phyloP scores from a whole-genome alignment of 2,888 invertebrate genomes.

The Bruchidius siliquastri region DNA sequence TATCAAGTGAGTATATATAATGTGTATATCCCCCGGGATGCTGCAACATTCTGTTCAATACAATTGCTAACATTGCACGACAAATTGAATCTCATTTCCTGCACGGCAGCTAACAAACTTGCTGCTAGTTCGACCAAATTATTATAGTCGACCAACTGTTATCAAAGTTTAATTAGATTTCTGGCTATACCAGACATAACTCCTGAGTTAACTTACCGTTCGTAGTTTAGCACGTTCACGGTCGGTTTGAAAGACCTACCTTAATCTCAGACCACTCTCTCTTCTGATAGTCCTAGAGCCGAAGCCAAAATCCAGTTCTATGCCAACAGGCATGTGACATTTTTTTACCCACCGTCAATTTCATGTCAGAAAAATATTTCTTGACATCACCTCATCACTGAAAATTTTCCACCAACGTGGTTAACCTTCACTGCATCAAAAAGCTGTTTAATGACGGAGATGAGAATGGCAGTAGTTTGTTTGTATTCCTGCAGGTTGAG shows the following conservation, averaged over 20 bases:
- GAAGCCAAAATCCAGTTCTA: too few species aligned
- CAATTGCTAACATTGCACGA: neutral
- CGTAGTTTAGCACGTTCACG: neutral
- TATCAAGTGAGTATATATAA: neutral
- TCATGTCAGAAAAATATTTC: too few species aligned
- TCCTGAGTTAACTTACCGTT: neutral
- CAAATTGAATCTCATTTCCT: neutral
- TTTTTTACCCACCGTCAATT: too few species aligned
- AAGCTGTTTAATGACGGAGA: too few species aligned
- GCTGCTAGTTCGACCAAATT: neutral
- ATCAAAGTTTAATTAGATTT: slow-evolving; percentile 17
- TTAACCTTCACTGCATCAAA: too few species aligned
- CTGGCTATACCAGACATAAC: slow-evolving; percentile 1
- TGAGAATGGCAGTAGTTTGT: too few species aligned
- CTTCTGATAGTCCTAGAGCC: too few species aligned
- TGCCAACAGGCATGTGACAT: too few species aligned
- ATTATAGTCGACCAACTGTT: slow-evolving; percentile 11
- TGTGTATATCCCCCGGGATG: neutral
- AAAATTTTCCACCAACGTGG: too few species aligned
- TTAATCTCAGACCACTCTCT: neutral
- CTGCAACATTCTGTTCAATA: neutral
- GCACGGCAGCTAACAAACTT: neutral
- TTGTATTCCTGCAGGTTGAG: too few species aligned
- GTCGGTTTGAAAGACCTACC: neutral
- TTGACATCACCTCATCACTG: too few species aligned